Evolutionary conservation across 2,113 vertebrate species (phyloP).

Genomic region (Megalops atlanticus): DNA sequence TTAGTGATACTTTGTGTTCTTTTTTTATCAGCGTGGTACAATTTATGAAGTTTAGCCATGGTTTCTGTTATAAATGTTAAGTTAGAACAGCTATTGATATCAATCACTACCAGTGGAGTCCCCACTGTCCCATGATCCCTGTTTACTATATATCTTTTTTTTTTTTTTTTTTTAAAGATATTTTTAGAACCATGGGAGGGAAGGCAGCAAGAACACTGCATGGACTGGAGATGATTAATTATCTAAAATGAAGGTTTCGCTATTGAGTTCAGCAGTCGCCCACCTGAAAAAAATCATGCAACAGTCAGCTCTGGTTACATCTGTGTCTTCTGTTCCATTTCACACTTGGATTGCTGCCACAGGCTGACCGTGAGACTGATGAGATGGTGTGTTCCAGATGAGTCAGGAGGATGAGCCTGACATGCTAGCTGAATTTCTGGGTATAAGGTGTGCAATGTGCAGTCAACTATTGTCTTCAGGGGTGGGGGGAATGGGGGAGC

Average conservation of each 20-base stretch:
- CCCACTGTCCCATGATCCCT: too few relatives aligned
- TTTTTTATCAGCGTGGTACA: too few relatives aligned
- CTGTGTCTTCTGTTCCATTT: background rate
- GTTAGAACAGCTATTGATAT: too few relatives aligned
- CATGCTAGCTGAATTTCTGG: background rate
- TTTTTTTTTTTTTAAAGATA: too few relatives aligned
- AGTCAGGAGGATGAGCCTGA: background rate
- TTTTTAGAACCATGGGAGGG: background rate
- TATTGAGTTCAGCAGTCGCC: background rate
- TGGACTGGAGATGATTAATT: background rate
- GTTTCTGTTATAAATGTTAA: too few relatives aligned
- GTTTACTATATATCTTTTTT: too few relatives aligned
- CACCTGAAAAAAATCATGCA: background rate
- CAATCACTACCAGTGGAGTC: too few relatives aligned
- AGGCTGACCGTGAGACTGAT: background rate
- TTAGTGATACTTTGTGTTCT: too few relatives aligned
- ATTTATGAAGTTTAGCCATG: too few relatives aligned
- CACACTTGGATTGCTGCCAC: slow-evolving; percentile 4
- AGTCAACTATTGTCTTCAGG: background rate
- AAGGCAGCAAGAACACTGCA: background rate
- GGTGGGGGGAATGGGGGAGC: background rate
- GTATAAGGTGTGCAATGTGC: background rate
- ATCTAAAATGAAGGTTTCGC: background rate
- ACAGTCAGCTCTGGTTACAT: background rate
- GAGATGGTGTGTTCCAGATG: background rate